Evolutionary conservation across 92 coral and sea anemone genomes (phyloP), one percentile per base, ranked within the genome.

Genomic region (Anthopleura xanthogrammica): DNA sequence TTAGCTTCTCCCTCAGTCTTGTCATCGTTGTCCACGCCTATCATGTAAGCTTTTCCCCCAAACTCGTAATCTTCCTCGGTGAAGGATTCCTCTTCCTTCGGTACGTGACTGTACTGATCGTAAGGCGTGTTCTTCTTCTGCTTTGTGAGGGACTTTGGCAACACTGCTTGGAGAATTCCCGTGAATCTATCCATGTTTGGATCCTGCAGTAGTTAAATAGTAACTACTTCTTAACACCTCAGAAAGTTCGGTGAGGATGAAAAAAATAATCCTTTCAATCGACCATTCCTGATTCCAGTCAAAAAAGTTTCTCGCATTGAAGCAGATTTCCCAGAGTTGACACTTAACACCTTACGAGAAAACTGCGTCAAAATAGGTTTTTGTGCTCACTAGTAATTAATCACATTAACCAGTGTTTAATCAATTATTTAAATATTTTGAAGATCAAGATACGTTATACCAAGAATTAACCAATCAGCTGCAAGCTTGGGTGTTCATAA

Each of bases 21-120:
- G 29, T 12, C 42, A 29, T 36, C 41, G 1, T 68, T 14, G 41
- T 68, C 74, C 56, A 60, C 75, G 48, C 41, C 83, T 12, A 77
- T 29, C 60, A 39, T 88, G 16, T 52, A 60, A 17, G 41, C 65
- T 54, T 79, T 78, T 4, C 83, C 86, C 36, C 88, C 92, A 64
- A 86, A 86, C 48, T 89, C 90, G n/a, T 86, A 82, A 13, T 82
- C 89, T 12, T 88, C 89, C 2, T 88, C 91, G 7, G 77, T 86
- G 2, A 75, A 83, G 16, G 80, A 75, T 16, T 86, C 86, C 12
- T 83, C 91, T 48, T 91, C 89, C 36, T 82, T 81, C 73, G 85
- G 83, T 56, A 91, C 94, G 74, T 88, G 86, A 48, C 83, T 73
- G 29, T 91, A 91, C 41, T 88, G 92, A 5, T 75, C 56, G 29